Percentiles rank a stretch among this genome's conserved stretches.
phyloP scores from a whole-genome alignment of 2,888 invertebrate genomes.

The Acanthosepion esculentum region DNA sequence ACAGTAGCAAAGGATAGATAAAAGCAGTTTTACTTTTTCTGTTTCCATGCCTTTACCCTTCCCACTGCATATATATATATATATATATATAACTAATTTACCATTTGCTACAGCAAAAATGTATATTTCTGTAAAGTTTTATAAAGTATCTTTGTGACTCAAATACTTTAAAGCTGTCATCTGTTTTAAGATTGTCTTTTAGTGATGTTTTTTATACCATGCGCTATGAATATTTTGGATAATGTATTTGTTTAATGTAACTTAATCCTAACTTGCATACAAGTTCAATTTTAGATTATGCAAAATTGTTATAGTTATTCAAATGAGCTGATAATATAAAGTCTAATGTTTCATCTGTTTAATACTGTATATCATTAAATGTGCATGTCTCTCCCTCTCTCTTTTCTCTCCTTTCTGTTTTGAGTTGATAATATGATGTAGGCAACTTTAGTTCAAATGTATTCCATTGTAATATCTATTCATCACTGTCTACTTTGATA shows the following conservation, averaged over 20 bases:
- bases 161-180: not conserved
- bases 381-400: not conserved
- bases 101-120: not conserved
- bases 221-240: not conserved
- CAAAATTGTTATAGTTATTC: too few species aligned
- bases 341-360: too few species aligned
- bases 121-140: not conserved
- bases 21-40: not conserved
- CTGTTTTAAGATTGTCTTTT: not conserved
- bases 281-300: too few species aligned
- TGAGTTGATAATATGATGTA: too few species aligned
- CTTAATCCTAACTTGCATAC: too few species aligned
- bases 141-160: not conserved
- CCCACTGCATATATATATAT: too few species aligned
- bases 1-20: not conserved
- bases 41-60: not conserved
- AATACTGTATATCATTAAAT: not conserved
- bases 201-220: not conserved
- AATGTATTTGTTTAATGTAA: too few species aligned
- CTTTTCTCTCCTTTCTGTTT: not conserved
- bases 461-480: not conserved
- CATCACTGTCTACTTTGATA: not conserved
- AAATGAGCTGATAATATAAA: too few species aligned
- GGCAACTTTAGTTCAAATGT: not conserved
- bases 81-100: not conserved